Percentiles rank a stretch among this genome's conserved stretches.
These are phyloP conservation scores for Drosophila paracracens DNA, from an alignment of 2,888 invertebrate genomes.

Conservation along the genomic window DNA sequence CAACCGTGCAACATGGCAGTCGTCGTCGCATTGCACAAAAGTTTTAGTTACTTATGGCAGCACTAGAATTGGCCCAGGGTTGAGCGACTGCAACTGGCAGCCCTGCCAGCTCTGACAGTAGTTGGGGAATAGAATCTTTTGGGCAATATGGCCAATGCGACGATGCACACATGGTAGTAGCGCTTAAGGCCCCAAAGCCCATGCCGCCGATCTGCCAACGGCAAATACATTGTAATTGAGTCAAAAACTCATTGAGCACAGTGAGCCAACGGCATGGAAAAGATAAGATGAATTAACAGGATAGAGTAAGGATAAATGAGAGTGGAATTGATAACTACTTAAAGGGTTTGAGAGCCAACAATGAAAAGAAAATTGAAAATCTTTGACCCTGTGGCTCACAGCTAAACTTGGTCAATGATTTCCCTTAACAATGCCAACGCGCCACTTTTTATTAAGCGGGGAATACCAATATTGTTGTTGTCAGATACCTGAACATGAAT, in stretches of 20 bases:
- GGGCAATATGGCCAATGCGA: conserved; percentile 38
- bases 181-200: neutral
- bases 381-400: neutral
- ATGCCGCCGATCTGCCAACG: neutral
- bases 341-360: neutral
- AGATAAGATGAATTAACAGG: neutral
- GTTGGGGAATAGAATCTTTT: conserved; percentile 24
- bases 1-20: conserved; percentile 26
- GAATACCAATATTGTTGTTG: too few species aligned
- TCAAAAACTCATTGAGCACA: conserved; percentile 2
- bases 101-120: neutral
- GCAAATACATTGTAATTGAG: conserved; percentile 1
- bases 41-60: conserved; percentile 47
- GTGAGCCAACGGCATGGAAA: neutral
- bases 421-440: neutral
- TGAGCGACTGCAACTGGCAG: conserved; percentile 1
- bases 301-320: neutral
- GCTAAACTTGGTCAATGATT: neutral
- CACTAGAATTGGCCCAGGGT: conserved; percentile 17
- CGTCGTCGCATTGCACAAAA: conserved; percentile 38
- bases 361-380: neutral
- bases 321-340: neutral
- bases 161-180: conserved; percentile 26
- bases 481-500: neutral
- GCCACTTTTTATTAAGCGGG: neutral